A percentile compares a stretch with the other conserved stretches of the same genome.
Conservation (phyloP, 2,113 vertebrate genomes). For the Protobothrops flavoviridis region DNA sequence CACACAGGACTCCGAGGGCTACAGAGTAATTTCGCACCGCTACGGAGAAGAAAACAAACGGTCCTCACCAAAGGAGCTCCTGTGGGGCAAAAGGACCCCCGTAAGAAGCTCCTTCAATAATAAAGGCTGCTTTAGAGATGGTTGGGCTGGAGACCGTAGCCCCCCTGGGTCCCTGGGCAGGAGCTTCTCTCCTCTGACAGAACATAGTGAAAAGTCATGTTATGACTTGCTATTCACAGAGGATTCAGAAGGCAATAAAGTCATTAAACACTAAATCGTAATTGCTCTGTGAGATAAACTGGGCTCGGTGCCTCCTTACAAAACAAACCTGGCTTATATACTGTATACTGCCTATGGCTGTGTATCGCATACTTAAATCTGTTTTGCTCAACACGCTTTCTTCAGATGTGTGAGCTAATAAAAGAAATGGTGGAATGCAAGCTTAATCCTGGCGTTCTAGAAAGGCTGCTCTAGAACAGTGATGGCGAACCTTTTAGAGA, state of each 20-base stretch:
- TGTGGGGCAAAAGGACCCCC: constrained; percentile 8
- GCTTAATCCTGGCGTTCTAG: background rate
- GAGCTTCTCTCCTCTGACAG: constrained; percentile 11
- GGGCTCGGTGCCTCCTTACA: background rate
- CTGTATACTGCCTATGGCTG: background rate
- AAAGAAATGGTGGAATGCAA: background rate
- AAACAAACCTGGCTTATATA: background rate
- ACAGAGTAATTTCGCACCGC: constrained; percentile 61
- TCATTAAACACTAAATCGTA: constrained; percentile 68
- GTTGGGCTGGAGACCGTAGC: background rate
- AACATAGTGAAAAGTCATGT: background rate
- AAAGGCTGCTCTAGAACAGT: background rate
- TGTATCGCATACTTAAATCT: background rate
- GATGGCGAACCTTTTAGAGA: no score
- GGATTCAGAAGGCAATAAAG: constrained; percentile 73
- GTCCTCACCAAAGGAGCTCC: background rate
- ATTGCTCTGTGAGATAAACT: background rate
- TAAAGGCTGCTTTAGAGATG: accelerated
- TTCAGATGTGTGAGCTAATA: background rate
- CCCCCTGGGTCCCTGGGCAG: background rate
- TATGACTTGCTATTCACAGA: constrained; percentile 68
- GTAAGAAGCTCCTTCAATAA: accelerated
- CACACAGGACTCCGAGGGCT: constrained; percentile 68
- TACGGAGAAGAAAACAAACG: accelerated
- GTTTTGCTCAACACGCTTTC: background rate